Percentiles rank a stretch among this genome's conserved stretches.
Conservation (phyloP, 2,888 invertebrate genomes). For the Cancer borealis region DNA sequence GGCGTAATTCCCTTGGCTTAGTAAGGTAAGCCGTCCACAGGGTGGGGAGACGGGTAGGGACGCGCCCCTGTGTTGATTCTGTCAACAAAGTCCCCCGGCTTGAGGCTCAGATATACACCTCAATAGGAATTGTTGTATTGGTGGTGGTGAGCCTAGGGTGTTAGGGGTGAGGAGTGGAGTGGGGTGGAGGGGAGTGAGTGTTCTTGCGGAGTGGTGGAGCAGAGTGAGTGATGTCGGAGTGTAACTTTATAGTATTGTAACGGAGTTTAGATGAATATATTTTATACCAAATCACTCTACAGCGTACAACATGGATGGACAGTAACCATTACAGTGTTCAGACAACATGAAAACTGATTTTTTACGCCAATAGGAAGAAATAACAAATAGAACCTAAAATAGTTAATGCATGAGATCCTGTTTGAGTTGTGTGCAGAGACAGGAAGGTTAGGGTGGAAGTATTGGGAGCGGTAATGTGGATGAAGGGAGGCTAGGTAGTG, state of each 20-base stretch:
- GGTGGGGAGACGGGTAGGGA: conserved; percentile 32
- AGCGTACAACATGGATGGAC: too few species aligned
- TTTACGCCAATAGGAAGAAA: too few species aligned
- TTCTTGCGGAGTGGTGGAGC: not conserved
- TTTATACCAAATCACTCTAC: too few species aligned
- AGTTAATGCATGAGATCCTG: too few species aligned
- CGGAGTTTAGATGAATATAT: too few species aligned
- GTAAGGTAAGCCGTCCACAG: not conserved
- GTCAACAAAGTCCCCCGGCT: conserved; percentile 67
- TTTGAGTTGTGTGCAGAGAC: too few species aligned
- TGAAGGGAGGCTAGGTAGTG: not conserved
- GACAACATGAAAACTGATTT: too few species aligned
- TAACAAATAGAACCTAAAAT: too few species aligned
- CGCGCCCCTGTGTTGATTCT: conserved; percentile 60
- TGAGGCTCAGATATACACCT: conserved; percentile 57
- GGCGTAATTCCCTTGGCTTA: conserved; percentile 40
- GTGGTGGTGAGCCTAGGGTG: conserved; percentile 60
- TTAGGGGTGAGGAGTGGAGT: conserved; percentile 5
- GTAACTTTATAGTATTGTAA: not conserved
- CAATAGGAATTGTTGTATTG: conserved; percentile 60
- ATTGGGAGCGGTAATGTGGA: not conserved
- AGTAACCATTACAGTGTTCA: too few species aligned
- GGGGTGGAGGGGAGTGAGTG: not conserved
- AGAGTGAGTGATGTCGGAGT: not conserved
- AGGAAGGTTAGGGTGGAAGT: too few species aligned